These are phyloP conservation scores for Ctenosaura bakeri DNA, from an alignment of 2,797 vertebrate genomes.

Conservation along the genomic window DNA sequence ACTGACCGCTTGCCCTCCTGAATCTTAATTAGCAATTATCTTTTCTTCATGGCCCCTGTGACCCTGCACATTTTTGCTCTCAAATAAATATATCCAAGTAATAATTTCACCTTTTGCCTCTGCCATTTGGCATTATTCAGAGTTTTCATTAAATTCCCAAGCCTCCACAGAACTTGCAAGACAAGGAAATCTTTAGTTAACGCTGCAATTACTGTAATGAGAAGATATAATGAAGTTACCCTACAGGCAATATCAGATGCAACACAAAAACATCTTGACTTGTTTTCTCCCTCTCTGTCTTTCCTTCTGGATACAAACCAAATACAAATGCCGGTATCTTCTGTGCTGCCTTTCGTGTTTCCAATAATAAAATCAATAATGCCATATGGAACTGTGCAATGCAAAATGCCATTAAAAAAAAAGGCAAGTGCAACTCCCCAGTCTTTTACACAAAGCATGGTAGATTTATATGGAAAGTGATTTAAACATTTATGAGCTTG, in stretches of 20 bases:
- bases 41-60: constrained; percentile 68
- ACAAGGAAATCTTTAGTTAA: constrained; percentile 64
- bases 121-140: constrained; percentile 66
- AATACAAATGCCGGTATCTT: constrained; percentile 42
- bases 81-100: constrained; percentile 63
- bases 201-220: constrained; percentile 69
- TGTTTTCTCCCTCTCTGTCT: constrained; percentile 21
- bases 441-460: neutral
- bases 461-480: neutral
- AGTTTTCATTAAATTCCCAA: constrained; percentile 68
- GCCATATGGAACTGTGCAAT: neutral
- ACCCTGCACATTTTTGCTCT: constrained; percentile 64
- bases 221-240: constrained; percentile 64
- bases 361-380: constrained; percentile 22
- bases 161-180: constrained; percentile 47
- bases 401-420: neutral
- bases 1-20: constrained; percentile 53
- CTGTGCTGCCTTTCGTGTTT: constrained; percentile 32
- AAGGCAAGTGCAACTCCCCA: neutral
- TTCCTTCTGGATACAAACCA: constrained; percentile 23
- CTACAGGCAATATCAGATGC: constrained; percentile 43
- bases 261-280: constrained; percentile 38
- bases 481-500: neutral
- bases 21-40: constrained; percentile 79
- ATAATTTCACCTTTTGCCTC: constrained; percentile 73